A percentile compares a stretch with the other conserved stretches of the same genome.
These are phyloP conservation scores for Plectus sambesii DNA, from an alignment of 1,140 invertebrate species.

Conservation along the genomic window DNA sequence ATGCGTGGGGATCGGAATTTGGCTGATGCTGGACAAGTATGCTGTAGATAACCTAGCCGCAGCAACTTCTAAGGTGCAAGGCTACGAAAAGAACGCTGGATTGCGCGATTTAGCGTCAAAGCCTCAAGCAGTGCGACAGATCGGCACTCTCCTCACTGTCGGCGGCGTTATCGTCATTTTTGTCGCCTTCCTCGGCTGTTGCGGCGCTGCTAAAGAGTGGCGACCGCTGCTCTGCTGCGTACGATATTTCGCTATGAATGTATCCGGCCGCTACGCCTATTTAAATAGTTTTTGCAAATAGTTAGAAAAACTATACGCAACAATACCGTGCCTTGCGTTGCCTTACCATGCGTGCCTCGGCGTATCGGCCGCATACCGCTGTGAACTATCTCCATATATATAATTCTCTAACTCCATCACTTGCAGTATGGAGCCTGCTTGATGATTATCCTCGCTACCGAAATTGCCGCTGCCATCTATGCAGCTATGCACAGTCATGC, in stretches of 20 bases:
- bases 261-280: too few relatives aligned
- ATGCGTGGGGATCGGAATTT: slow-evolving; percentile 36
- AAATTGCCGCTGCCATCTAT: slow-evolving; percentile 43
- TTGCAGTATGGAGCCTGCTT: slow-evolving; percentile 41
- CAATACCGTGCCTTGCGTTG: too few relatives aligned
- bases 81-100: slow-evolving; percentile 39
- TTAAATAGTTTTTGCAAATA: too few relatives aligned
- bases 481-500: slow-evolving; percentile 40
- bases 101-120: slow-evolving; percentile 41
- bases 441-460: slow-evolving; percentile 41
- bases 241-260: slow-evolving; percentile 8
- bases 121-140: slow-evolving; percentile 43
- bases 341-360: too few relatives aligned
- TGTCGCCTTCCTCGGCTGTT: slow-evolving; percentile 42
- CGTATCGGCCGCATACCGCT: too few relatives aligned
- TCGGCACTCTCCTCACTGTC: slow-evolving; percentile 38
- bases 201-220: slow-evolving; percentile 44
- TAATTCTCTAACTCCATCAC: neutral
- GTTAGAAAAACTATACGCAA: too few relatives aligned
- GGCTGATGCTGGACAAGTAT: slow-evolving; percentile 43
- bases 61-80: slow-evolving; percentile 38
- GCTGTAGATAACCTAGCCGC: slow-evolving; percentile 42
- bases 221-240: slow-evolving; percentile 41
- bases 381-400: too few relatives aligned
- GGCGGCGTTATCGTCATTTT: slow-evolving; percentile 39